Conservation (phyloP, 2,888 invertebrate genomes). For the Dasysyrphus albostriatus region DNA sequence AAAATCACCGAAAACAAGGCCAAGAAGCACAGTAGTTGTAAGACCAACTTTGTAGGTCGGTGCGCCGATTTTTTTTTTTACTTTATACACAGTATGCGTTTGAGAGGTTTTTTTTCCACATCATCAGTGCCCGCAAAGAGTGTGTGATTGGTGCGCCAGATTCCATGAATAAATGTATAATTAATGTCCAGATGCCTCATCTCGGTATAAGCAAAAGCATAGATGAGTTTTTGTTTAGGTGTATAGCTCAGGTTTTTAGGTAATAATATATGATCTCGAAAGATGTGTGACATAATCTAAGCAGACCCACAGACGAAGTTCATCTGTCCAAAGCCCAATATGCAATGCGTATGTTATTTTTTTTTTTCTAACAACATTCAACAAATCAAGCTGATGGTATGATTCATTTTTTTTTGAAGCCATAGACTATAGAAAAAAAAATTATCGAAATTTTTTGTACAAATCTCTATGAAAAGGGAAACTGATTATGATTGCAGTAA, state of each 20-base stretch:
- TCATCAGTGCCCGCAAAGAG: slow-evolving; percentile 35
- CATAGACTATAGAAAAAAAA: background rate
- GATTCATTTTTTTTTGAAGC: background rate
- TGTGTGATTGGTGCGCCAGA: slow-evolving; percentile 58
- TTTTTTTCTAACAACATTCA: background rate
- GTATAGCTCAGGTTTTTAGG: slow-evolving; percentile 45
- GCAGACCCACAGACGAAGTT: slow-evolving; percentile 47
- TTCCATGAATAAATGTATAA: slow-evolving; percentile 70
- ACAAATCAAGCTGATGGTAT: background rate
- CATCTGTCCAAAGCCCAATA: slow-evolving; percentile 47
- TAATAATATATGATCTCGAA: slow-evolving; percentile 53
- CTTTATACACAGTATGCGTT: slow-evolving; percentile 23
- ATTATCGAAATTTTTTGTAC: slow-evolving; percentile 2
- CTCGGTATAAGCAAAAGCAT: slow-evolving; percentile 15
- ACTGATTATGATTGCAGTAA: slow-evolving; percentile 16
- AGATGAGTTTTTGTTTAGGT: background rate
- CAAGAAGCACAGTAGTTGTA: slow-evolving; percentile 47
- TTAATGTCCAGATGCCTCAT: slow-evolving; percentile 58
- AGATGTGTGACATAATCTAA: slow-evolving; percentile 63
- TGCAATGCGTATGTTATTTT: slow-evolving; percentile 33
- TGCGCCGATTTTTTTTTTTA: slow-evolving; percentile 19
- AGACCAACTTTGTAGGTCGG: slow-evolving; percentile 40
- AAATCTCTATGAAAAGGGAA: slow-evolving; percentile 15
- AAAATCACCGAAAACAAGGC: slow-evolving; percentile 53
- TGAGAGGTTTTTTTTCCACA: background rate